These are phyloP conservation scores for Acleris holmiana DNA, from an alignment of 2,888 invertebrate species.

Conservation along the genomic window DNA sequence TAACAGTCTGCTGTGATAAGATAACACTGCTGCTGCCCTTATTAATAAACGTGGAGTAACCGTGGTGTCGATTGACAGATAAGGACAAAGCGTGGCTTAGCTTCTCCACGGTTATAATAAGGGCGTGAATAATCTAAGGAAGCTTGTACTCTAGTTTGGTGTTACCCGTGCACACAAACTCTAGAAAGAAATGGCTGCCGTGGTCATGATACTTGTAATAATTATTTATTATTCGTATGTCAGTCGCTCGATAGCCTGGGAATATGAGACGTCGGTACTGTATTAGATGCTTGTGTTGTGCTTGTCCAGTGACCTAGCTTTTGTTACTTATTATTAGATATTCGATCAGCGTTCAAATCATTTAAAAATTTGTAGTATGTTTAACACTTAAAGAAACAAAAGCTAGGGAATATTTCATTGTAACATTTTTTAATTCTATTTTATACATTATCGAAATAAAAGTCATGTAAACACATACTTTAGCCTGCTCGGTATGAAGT, in stretches of 20 bases:
- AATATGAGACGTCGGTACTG: constrained; percentile 39
- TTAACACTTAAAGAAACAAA: background rate
- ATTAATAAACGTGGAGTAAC: too few relatives aligned
- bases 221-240: background rate
- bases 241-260: constrained; percentile 2
- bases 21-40: too few relatives aligned
- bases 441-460: constrained; percentile 10
- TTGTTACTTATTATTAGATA: constrained; percentile 35
- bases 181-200: background rate
- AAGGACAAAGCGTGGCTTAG: too few relatives aligned
- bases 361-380: background rate
- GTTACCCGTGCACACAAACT: background rate
- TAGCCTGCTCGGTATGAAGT: too few relatives aligned
- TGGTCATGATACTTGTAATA: background rate
- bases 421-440: constrained; percentile 12
- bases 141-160: too few relatives aligned
- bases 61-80: too few relatives aligned
- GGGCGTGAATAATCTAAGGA: too few relatives aligned
- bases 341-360: too few relatives aligned
- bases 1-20: too few relatives aligned
- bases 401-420: constrained; percentile 17
- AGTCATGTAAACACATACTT: background rate
- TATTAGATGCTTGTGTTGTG: constrained; percentile 50
- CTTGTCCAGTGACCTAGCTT: constrained; percentile 47
- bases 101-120: too few relatives aligned